Evolutionary conservation across 2,888 invertebrate genomes (phyloP), one percentile per base, ranked within the genome.

Genomic region (Pardosa pseudoannulata): DNA sequence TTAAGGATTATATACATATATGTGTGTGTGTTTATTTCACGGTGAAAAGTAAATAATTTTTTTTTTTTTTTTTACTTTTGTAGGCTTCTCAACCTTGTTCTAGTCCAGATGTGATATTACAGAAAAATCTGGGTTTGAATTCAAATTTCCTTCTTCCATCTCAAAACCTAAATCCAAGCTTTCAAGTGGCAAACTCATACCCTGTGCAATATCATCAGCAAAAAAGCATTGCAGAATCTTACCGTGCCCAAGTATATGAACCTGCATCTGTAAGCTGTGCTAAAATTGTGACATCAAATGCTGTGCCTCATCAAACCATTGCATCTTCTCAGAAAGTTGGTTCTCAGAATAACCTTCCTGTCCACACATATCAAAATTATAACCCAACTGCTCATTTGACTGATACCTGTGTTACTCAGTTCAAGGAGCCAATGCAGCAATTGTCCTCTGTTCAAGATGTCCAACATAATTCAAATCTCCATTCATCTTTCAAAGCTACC

Each of bases 281-380:
- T 46, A 85, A 85, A 28, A 36, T 85, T 23, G 83, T 85, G 1
- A 85, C 83, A 13, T 78, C 78, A 1, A 85, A 79, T 72, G 50
- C 68, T 9, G 36, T 85, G 28, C 83, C 75, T 0, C 76, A 78
- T 31, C 83, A 85, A 27, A 78, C 78, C 19, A 78, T 85, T n/a
- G 83, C 83, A 9, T 73, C 78, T 16, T 78, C 83, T 13, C 78
- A 85, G 23, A 56, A 31, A 36, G 78, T 85, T n/a, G 70, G 70
- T 27, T 75, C 81, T 23, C 79, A 72, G 16, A 79, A 36, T 19
- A 80, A 19, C 36, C 36, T 74, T n/a, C 73, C 80, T 19, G 46
- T 65, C 16, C 79, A 80, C 29, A 62, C 78, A 6, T 83, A 83
- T 36, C 71, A 83, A 27, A 83, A 83, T 27, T 72, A 50, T 23